phyloP scores from a whole-genome alignment of 1,140 invertebrate species.

The Drepana arcuata region DNA sequence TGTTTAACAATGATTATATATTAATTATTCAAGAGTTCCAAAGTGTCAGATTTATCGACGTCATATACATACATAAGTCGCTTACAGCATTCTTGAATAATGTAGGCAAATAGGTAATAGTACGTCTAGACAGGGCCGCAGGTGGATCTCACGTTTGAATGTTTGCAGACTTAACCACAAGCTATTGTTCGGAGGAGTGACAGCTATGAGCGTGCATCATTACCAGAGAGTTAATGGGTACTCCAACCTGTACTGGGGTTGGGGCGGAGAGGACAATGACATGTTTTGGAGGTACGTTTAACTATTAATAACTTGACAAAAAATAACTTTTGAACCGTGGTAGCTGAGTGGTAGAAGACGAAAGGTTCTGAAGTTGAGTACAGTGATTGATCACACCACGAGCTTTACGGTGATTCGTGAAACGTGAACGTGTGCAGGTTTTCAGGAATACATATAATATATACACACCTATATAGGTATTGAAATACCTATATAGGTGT shows the following conservation, averaged over 20 bases:
- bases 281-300: constrained; percentile 79
- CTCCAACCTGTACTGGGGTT: constrained; percentile 91
- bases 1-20: no score
- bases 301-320: not conserved
- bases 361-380: not conserved
- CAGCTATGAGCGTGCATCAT: constrained; percentile 83
- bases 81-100: no score
- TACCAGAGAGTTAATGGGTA: constrained; percentile 87
- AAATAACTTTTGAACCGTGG: constrained; percentile 2
- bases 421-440: no score
- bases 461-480: not conserved
- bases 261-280: constrained; percentile 93
- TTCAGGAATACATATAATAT: not conserved
- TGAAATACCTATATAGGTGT: no score
- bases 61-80: no score
- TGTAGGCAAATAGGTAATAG: no score
- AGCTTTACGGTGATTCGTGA: not conserved
- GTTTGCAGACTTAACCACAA: constrained; percentile 84
- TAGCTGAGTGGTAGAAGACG: not conserved
- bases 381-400: not conserved
- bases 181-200: constrained; percentile 90
- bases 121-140: no score
- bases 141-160: no score
- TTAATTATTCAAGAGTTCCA: no score
- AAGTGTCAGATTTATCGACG: no score